Evolutionary conservation across 2,888 invertebrate species (phyloP), one percentile per base, ranked within the genome.

Genomic region (Lepidochrysops patricia): DNA sequence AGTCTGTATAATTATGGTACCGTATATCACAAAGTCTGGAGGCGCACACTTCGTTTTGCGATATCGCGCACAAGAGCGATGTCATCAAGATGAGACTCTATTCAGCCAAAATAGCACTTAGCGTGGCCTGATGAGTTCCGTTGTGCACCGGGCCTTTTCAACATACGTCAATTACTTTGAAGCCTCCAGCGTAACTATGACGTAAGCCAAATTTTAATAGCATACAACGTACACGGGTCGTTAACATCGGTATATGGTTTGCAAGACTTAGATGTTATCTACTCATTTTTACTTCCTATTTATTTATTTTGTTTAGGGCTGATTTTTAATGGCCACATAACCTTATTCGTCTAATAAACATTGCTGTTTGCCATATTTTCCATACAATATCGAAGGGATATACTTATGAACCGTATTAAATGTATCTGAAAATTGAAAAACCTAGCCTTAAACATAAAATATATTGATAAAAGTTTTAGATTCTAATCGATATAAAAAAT

Each of bases 41-140:
- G 65, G 61, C 62, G 62, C 66, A 74, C 77, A 84, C 87, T 86
- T 86, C 79, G 80, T 87, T 87, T 77, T 73, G 79, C 79, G 84
- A 85, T 87, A 86, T 84, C 82, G 80, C 78, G 83, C 82, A 83
- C 83, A 83, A 85, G 82, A 79, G 76, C 71, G 85, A 85, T 86
- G 84, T 84, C 75, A 64, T 62, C 69, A 72, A 70, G 73, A 72
- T 74, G 77, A 75, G 74, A 76, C 67, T 72, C 84, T 78, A 84
- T 87, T 87, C 86, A 86, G 72, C 84, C 82, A 75, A 87, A 87
- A 87, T 85, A 84, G 82, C 84, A 82, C 82, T 83, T 85, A 84
- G 84, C 84, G 82, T 84, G 85, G 68, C 77, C 82, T 87, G 86
- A 87, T 86, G 87, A 86, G 84, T 80, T 85, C 79, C 80, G 80